Evolutionary conservation across 2,113 vertebrate species (phyloP), one percentile per base, ranked within the genome.

Genomic region (Aviceda subcristata): DNA sequence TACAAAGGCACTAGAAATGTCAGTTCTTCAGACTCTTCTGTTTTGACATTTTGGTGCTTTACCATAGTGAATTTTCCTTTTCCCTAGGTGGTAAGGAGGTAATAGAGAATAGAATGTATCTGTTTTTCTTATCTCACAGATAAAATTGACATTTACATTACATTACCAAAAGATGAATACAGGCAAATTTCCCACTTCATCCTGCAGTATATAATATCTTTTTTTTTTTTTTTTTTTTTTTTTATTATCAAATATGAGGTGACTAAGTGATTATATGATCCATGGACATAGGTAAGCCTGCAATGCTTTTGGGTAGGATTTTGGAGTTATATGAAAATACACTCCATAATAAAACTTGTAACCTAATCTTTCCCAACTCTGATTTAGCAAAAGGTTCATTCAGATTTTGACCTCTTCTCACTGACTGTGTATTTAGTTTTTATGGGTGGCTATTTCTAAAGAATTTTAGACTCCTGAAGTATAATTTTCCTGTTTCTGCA

Each of bases 121-220:
- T 46, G 5, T 1, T 69, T 55, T 45, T 46, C 17, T 9, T 41
- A 39, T 34, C 20, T 63, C 29, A 43, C 24, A 82, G 12, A 34
- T 26, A 60, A 68, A 93, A 69, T 10, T 46, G 7, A 26, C 4
- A 8, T 63, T 76, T 72, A 59, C 5, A n/a, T 11, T 53, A 34
- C 1, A 14, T 66, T 39, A 26, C 7, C 12, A 57, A 48, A 69
- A 69, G 14, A 63, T 29, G 2, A n/a, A 62, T 38, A 60, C 2
- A 20, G 21, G 18, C 7, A 62, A 50, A 59, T 57, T 72, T 80
- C 67, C 29, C 45, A 74, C 32, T 11, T 7, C 4, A n/a, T n/a
- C 3, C 39, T 79, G 13, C n/a, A 4, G 4, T 59, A 12, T 15
- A 76, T 48, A 2, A 3, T 3, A 6, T n/a, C 2, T 9, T 43